Evolutionary conservation across 2,113 vertebrate species (phyloP), one percentile per base, ranked within the genome.

Genomic region (Neoarius graeffei): DNA sequence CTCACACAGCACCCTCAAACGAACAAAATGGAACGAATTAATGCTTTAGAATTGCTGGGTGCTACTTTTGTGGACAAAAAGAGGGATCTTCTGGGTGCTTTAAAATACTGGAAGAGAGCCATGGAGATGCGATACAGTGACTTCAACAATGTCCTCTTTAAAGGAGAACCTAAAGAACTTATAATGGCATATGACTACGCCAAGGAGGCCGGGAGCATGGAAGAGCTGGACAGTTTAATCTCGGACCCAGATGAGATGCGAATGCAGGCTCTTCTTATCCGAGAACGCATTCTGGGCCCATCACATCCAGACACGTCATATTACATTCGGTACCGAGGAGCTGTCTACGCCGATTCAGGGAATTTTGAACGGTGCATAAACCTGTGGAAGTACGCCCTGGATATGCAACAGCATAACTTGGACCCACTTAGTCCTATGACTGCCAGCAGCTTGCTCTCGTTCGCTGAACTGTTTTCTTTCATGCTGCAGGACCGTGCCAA

Each of bases 401-500:
- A 99, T 92, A 99, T 99, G 98, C 98, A 99, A 90, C 98, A 99
- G 93, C 97, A 91, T 91, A 98, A 98, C 94, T 94, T 99, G 81
- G 98, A 99, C 86, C 98, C 98, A 0, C 95, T 99, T 85, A 99
- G 98, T 90, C 98, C 98, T 79, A 99, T 99, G 98, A 99, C 98
- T 0, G 97, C 98, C 80, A 99, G 98, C 93, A 99, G 98, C 91
- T 95, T 99, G 80, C 93, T 99, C 0, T 99, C 98, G 0, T 99
- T 99, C 76, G 98, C 98, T 17, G 98, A 99, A 92, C 97, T 99
- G 10, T 99, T 99, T 94, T 99, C 98, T 86, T 99, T 99, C 93
- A 99, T 99, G 98, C 95, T 99, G n/a, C 98, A 99, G 93, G 98
- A 99, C 90, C 95, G 97, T 69, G 98, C 98, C 87, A 99, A 99